Conservation (phyloP, 2,888 invertebrate species). For the Lepidochitona cinerea region DNA sequence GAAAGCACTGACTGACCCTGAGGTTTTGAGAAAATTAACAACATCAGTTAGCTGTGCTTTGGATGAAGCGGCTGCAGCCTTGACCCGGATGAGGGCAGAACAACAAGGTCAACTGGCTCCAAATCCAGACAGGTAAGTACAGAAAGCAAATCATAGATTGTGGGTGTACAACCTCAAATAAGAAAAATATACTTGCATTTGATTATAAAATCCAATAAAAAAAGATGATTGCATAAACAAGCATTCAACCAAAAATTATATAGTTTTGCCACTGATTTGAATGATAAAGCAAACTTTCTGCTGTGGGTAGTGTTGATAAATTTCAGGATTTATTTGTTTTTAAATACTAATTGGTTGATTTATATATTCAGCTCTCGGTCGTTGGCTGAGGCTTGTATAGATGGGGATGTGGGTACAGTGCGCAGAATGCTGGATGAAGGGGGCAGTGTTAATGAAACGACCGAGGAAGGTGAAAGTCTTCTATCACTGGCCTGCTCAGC, state of each 20-base stretch:
- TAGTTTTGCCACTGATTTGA: too few species aligned
- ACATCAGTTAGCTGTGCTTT: constrained; percentile 93
- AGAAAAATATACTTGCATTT: too few species aligned
- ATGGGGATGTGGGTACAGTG: constrained; percentile 94
- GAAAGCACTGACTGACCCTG: constrained; percentile 85
- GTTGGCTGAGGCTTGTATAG: constrained; percentile 92
- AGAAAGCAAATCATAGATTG: too few species aligned
- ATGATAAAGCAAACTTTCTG: too few species aligned
- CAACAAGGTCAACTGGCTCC: constrained; percentile 75
- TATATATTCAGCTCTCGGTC: constrained; percentile 71
- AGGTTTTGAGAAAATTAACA: constrained; percentile 87
- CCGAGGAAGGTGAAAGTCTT: constrained; percentile 96
- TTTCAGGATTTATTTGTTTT: too few species aligned
- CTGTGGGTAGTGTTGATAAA: too few species aligned
- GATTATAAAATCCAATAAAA: too few species aligned
- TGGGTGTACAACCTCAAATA: too few species aligned
- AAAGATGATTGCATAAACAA: too few species aligned
- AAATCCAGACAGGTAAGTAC: constrained; percentile 64
- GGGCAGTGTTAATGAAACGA: constrained; percentile 94
- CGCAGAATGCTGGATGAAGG: constrained; percentile 93
- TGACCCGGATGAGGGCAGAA: constrained; percentile 95
- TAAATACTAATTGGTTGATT: too few species aligned
- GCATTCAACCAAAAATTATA: too few species aligned
- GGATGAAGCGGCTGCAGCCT: constrained; percentile 96
- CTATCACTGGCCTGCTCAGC: constrained; percentile 97